Base-by-base conservation (phyloP, 2,888 invertebrate genomes). In the Meloe dianella region DNA sequence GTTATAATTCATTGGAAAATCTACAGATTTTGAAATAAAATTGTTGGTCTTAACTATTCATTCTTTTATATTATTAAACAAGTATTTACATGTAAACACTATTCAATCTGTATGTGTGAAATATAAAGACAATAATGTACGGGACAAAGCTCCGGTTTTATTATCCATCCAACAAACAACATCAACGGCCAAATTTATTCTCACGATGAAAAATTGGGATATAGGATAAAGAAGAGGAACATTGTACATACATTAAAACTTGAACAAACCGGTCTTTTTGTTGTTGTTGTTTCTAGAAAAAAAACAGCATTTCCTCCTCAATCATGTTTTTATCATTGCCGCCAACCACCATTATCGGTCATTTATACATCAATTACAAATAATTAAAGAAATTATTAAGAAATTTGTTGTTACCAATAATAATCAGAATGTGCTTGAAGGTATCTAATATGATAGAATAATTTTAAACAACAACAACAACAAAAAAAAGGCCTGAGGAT, bases 311-410 rank as follows among this genome's bases (percentile, higher is more conserved):
- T 79, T 74, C 77, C 74, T 77, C 76, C 73, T 73, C 66, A 64
- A 74, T 68, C 73, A 72, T 79, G 75, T 77, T 77, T 79, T 77
- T 77, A 77, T 75, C 75, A 74, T 76, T 74, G 74, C 64, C 73
- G 73, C 73, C 72, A 71, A 72, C 76, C 73, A 74, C 76, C 76
- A 77, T 79, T 78, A 78, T 73, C 75, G 73, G 74, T 76, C 74
- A 76, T 12, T 51, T 75, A 71, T 77, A 79, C 78, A 78, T 79
- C 78, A 79, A 80, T 80, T 79, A 80, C 76, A 75, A 71, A 76
- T 77, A 76, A 80, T 80, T 79, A 79, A 24, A 58, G 57, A 20
- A 59, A 38, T 60, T 68, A 62, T 63, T 68, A 32, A 32, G 7
- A 10, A 32, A 32, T 32, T 32, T 32, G 3, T 8, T 32, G 7